Base-by-base conservation (phyloP, 2,888 invertebrate genomes). In the Cerastis leucographa region DNA sequence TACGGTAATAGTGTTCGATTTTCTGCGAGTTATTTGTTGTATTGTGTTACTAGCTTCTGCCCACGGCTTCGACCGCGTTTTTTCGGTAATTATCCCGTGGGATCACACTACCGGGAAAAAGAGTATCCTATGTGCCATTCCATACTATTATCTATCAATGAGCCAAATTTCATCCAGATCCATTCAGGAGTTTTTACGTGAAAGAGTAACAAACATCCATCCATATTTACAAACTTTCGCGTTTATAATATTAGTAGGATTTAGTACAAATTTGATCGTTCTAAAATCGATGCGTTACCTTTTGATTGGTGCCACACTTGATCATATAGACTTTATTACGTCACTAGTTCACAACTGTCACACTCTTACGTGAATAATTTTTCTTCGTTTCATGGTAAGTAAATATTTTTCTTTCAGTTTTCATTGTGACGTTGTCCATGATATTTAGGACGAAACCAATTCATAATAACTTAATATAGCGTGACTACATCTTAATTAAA, bases 291-390 rank as follows among this genome's bases (percentile, higher is more conserved):
- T 68, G 17, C 22, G 51, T 76, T 67, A 76, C 42, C 54, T 67
- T 74, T 80, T 80, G 68, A 80, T 80, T 77, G 70, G 46, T 65
- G 22, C 8, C 29, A 78, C 88, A 88, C 80, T 83, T 87, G 85
- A 76, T 19, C 68, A 85, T 46, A 88, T 71, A 88, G 0, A 66
- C 3, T n/a, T 8, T 25, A 66, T n/a, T 61, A 87, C 88, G 87
- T 88, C 88, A 87, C 61, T 46, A 59, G 2, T 19, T 19, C 25
- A 49, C 40, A 71, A 42, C 11, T 49, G 35, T 9, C 29, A 17
- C 59, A 12, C 11, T 35, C 35, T 29, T 17, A 51, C 17, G 17
- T n/a, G 3, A 35, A 69, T 14, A n/a, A 17, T 25, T 71, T 61
- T 69, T 61, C 17, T 66, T 44, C 17, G 14, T 54, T 73, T 67